A percentile compares a stretch with the other conserved stretches of the same genome.
These are phyloP conservation scores for Apocheima hispidaria DNA, from an alignment of 2,888 invertebrate species.

Conservation along the genomic window DNA sequence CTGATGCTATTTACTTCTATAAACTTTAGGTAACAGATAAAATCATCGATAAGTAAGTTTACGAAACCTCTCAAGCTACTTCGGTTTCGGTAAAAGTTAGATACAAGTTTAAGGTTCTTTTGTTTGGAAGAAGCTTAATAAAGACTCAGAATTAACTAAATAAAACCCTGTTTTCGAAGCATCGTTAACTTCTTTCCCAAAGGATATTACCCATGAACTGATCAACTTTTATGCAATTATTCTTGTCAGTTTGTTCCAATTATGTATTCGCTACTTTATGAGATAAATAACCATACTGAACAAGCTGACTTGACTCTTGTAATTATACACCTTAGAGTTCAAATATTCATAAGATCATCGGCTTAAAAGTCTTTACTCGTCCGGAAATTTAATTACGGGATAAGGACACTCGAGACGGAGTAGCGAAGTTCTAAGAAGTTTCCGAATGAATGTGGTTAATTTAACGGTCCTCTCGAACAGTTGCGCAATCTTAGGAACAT, in stretches of 20 bases:
- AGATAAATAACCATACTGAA: conserved; percentile 33
- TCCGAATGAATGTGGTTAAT: conserved; percentile 74
- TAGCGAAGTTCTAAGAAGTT: conserved; percentile 70
- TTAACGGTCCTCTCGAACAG: conserved; percentile 68
- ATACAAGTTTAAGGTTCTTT: background rate
- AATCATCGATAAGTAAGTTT: conserved; percentile 16
- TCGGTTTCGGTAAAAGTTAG: conserved; percentile 21
- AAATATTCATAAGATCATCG: conserved; percentile 35
- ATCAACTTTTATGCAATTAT: conserved; percentile 30
- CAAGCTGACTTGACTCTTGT: conserved; percentile 45
- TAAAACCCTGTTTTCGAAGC: conserved; percentile 22
- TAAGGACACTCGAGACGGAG: conserved; percentile 58
- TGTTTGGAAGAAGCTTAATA: conserved; percentile 8
- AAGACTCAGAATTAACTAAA: conserved; percentile 20
- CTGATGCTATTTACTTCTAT: conserved; percentile 8
- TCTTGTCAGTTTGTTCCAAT: conserved; percentile 49
- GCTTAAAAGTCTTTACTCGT: conserved; percentile 45
- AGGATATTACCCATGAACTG: conserved; percentile 23
- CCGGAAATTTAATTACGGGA: conserved; percentile 58
- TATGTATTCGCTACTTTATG: conserved; percentile 46
- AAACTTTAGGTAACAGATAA: conserved; percentile 9
- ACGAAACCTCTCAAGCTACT: conserved; percentile 16
- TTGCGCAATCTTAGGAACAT: conserved; percentile 64
- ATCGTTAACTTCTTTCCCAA: conserved; percentile 18
- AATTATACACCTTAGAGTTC: conserved; percentile 42